A percentile compares a stretch with the other conserved stretches of the same genome.
phyloP scores from a whole-genome alignment of 2,797 vertebrate genomes.

The Danio tinwini region DNA sequence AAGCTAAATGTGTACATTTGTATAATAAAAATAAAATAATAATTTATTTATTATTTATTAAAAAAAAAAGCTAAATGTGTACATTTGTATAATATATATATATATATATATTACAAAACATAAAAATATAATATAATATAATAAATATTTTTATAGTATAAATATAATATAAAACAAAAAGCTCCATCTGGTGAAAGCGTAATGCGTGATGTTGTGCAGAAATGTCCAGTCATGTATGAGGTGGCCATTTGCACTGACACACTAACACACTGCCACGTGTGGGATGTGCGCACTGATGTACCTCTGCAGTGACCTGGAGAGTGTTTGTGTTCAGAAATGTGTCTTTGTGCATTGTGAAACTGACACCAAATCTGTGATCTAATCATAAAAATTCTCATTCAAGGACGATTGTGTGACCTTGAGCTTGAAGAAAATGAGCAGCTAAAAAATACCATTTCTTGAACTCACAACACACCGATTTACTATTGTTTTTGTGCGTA shows the following conservation, averaged over 20 bases:
- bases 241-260: slow-evolving; percentile 41
- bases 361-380: not conserved
- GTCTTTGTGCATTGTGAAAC: not conserved
- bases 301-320: slow-evolving; percentile 23
- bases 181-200: not conserved
- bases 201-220: slow-evolving; percentile 9
- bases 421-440: slow-evolving; percentile 11
- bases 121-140: no score
- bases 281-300: not conserved
- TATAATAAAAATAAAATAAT: no score
- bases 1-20: no score
- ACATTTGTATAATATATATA: no score
- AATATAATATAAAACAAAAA: not conserved
- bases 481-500: not conserved
- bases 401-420: slow-evolving; percentile 52
- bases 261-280: slow-evolving; percentile 51
- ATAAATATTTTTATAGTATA: no score
- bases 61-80: no score
- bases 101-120: no score
- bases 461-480: not conserved
- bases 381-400: not conserved
- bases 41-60: no score
- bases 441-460: not conserved
- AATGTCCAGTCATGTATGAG: slow-evolving; percentile 35
- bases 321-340: slow-evolving; percentile 18